These are phyloP conservation scores for Bursaphelenchus okinawaensis DNA, from an alignment of 2,888 invertebrate species.

Conservation along the genomic window DNA sequence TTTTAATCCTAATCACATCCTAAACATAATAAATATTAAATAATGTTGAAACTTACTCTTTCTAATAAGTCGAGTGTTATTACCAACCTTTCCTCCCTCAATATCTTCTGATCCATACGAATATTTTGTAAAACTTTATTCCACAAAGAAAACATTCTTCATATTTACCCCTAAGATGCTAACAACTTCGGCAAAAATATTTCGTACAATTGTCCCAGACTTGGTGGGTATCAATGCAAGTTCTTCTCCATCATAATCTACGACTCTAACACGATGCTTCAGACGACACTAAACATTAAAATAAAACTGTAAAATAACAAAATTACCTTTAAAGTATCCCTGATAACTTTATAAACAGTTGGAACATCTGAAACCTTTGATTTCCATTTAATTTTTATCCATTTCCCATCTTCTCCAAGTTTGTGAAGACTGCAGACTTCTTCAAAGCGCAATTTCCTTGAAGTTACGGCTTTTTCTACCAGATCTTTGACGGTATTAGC, in stretches of 20 bases:
- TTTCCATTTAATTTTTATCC: background rate
- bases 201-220: background rate
- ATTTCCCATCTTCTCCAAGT: background rate
- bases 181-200: background rate
- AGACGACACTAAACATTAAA: background rate
- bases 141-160: background rate
- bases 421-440: background rate
- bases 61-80: background rate
- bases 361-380: background rate
- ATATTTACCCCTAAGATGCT: background rate
- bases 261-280: background rate
- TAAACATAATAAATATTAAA: background rate
- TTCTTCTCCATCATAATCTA: background rate
- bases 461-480: background rate
- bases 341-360: background rate
- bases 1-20: background rate
- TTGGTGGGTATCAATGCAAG: background rate
- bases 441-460: background rate
- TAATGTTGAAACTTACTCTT: background rate
- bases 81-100: background rate
- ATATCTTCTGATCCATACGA: background rate
- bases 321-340: background rate
- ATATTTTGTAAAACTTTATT: background rate
- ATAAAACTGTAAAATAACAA: background rate
- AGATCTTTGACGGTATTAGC: background rate